Conservation (phyloP, 2,113 vertebrate species). For the Neoarius graeffei region DNA sequence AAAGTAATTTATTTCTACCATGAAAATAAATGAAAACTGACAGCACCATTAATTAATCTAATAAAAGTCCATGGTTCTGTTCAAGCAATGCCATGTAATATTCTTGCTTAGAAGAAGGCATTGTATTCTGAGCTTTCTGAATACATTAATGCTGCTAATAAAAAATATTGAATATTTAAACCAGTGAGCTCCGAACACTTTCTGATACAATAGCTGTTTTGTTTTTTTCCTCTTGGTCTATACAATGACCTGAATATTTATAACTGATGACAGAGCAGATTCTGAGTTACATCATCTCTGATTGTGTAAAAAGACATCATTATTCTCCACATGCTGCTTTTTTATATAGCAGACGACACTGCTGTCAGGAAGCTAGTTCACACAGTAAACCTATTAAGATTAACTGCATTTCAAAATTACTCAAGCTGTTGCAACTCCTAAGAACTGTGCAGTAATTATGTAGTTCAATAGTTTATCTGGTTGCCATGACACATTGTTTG, state of each 20-base stretch:
- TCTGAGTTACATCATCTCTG: constrained; percentile 47
- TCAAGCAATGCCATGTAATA: constrained; percentile 42
- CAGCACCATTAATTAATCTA: constrained; percentile 43
- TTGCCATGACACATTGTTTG: too few species aligned
- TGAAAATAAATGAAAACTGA: constrained; percentile 26
- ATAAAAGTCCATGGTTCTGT: constrained; percentile 44
- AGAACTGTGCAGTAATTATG: too few species aligned
- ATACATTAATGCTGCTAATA: constrained; percentile 40
- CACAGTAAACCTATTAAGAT: too few species aligned
- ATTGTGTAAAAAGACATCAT: constrained; percentile 42
- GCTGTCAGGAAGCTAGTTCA: too few species aligned
- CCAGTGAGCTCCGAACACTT: neutral
- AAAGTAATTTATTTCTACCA: neutral
- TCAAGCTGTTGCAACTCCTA: neutral
- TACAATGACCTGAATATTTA: constrained; percentile 9
- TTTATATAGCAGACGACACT: too few species aligned
- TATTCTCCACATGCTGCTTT: constrained; percentile 2
- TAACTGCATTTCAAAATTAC: neutral
- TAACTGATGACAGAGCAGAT: constrained; percentile 12
- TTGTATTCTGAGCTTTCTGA: constrained; percentile 39
- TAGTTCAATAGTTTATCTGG: too few species aligned
- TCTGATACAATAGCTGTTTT: too few species aligned
- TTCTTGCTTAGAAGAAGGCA: constrained; percentile 32
- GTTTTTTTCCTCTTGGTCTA: neutral
- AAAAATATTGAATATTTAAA: constrained; percentile 6